Base-by-base conservation (phyloP, 2,797 vertebrate genomes). In the Labroides dimidiatus region DNA sequence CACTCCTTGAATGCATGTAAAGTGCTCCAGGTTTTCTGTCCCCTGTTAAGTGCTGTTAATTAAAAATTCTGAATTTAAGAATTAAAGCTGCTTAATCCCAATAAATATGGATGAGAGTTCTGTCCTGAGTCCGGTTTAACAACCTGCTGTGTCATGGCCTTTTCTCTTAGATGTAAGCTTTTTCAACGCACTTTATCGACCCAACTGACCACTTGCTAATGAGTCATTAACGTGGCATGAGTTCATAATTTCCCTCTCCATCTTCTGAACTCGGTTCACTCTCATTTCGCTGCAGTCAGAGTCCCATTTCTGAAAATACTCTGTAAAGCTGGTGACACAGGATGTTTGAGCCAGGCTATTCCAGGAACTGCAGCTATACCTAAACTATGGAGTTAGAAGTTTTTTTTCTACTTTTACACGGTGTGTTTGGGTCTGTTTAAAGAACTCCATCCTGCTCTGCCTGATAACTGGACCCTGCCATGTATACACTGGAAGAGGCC, bases 61-160 rank as follows among this genome's bases (percentile, higher is more conserved):
- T 82, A 85, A 75, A 69, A 71, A 69, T 63, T 75, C 57, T 7
- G 64, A 80, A 67, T 88, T 74, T 66, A 61, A 77, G 71, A 70
- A 50, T 80, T 82, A 87, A 89, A 76, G 64, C 77, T 14, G 61
- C 49, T 39, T 91, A 87, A 91, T 91, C 88, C 78, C 71, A 72
- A 84, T 87, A 88, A 89, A 87, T 88, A 87, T 87, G 81, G 75
- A 87, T 87, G 82, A 86, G 67, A 69, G 51, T 69, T 66, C 56
- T 75, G 72, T 64, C 57, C 51, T 45, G 27, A 60, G 41, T 43
- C 66, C 41, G 50, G 36, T 81, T 75, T 69, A 77, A 83, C 75
- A 80, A 77, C 75, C 69, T 81, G 72, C 84, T 64, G 69, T 47
- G 63, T 57, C 69, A 68, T 64, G 64, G 61, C 84, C 68, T 78